These are phyloP conservation scores for Meteorus colon DNA, from an alignment of 2,888 invertebrate genomes.

Conservation along the genomic window DNA sequence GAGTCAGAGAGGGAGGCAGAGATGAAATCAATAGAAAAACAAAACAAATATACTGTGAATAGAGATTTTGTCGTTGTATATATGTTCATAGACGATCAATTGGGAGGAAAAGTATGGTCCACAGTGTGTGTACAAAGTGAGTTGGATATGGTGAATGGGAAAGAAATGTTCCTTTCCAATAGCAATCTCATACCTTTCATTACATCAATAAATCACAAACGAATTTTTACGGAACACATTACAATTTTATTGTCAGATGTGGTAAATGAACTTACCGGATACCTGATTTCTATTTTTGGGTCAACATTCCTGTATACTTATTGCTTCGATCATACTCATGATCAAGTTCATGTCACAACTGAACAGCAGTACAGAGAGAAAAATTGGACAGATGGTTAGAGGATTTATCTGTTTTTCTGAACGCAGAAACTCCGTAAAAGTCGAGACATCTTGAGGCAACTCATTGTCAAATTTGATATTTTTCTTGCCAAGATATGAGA, in stretches of 20 bases:
- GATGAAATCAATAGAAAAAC: not conserved
- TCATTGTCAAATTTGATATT: no score
- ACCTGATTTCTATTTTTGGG: no score
- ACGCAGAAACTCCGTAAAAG: no score
- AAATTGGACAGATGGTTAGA: not conserved
- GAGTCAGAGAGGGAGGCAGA: not conserved
- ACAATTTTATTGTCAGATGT: no score
- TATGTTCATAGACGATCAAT: not conserved
- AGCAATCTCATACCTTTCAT: no score
- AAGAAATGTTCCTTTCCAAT: not conserved
- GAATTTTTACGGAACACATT: no score
- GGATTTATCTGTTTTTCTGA: not conserved
- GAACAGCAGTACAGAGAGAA: not conserved
- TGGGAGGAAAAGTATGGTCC: not conserved
- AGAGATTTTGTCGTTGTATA: not conserved
- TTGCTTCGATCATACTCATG: no score
- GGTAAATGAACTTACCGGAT: no score
- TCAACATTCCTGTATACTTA: no score
- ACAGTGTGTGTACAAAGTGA: not conserved
- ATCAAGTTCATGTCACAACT: no score
- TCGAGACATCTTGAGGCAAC: no score
- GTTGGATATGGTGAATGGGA: not conserved
- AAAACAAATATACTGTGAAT: not conserved
- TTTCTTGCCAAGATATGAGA: not conserved
- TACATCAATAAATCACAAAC: no score